Evolutionary conservation across 2,888 invertebrate species (phyloP).

Genomic region (Chaitophorus viminalis): DNA sequence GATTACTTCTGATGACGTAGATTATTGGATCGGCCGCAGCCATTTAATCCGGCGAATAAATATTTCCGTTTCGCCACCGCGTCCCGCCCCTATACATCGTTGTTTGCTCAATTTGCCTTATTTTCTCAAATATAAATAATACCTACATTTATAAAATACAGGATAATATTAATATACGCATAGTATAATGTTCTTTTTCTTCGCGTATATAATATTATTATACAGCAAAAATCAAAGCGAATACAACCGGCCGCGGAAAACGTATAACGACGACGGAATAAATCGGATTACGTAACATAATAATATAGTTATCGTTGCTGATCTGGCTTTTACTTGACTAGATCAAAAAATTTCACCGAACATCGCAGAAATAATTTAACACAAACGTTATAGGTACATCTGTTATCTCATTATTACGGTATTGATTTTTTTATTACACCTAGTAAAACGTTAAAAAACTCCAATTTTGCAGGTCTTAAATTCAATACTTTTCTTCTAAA

Average conservation of each 20-base stretch:
- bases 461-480: background rate
- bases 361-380: constrained; percentile 36
- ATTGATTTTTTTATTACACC: constrained; percentile 31
- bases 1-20: constrained; percentile 59
- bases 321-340: constrained; percentile 19
- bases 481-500: too few species aligned
- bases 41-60: constrained; percentile 55
- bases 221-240: background rate
- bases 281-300: constrained; percentile 29
- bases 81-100: background rate
- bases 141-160: too few species aligned
- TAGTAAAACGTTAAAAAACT: background rate
- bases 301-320: background rate
- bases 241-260: constrained; percentile 1
- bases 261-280: background rate
- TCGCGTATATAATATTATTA: background rate
- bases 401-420: background rate
- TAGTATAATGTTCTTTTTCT: background rate
- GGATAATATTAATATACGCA: background rate
- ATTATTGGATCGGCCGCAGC: constrained; percentile 51
- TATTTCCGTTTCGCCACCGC: constrained; percentile 38
- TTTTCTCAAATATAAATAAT: too few species aligned
- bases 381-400: background rate
- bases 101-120: background rate
- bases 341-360: background rate